These are phyloP conservation scores for Lasioglossum marginatum DNA, from an alignment of 2,888 invertebrate species.

Conservation along the genomic window DNA sequence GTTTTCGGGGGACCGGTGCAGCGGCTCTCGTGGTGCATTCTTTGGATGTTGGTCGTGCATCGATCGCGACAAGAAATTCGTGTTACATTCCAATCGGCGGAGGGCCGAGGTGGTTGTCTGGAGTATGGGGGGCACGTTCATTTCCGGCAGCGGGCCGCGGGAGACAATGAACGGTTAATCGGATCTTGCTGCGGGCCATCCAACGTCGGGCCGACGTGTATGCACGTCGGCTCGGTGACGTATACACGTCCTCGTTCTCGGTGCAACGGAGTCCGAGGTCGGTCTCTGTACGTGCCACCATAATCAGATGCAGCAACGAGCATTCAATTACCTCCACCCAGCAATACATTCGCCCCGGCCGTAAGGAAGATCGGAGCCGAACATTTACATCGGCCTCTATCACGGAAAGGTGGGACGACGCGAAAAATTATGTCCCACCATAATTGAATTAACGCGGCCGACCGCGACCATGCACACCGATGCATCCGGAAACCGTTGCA, in stretches of 20 bases:
- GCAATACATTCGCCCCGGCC: conserved; percentile 52
- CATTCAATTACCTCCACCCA: conserved; percentile 69
- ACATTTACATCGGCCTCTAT: conserved; percentile 36
- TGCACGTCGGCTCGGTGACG: conserved; percentile 30
- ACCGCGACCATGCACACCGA: neutral
- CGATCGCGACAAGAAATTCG: conserved; percentile 47
- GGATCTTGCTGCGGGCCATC: conserved; percentile 61
- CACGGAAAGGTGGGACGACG: conserved; percentile 28
- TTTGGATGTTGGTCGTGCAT: neutral
- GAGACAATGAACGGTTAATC: conserved; percentile 67
- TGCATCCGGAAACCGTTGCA: neutral
- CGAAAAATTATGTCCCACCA: conserved; percentile 38
- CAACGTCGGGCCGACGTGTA: conserved; percentile 58
- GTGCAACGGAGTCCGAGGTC: conserved; percentile 56
- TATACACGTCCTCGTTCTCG: conserved; percentile 8
- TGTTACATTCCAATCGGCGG: conserved; percentile 39
- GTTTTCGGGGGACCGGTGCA: neutral
- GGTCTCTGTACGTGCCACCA: conserved; percentile 13
- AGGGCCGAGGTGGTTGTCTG: conserved; percentile 2
- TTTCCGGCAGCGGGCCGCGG: conserved; percentile 54
- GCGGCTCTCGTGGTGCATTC: neutral
- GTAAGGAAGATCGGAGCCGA: conserved; percentile 40
- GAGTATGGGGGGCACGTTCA: conserved; percentile 48
- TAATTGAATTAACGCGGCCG: conserved; percentile 4
- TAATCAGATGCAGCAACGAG: conserved; percentile 70